phyloP scores from a whole-genome alignment of 2,113 vertebrate species.

The Parus major region DNA sequence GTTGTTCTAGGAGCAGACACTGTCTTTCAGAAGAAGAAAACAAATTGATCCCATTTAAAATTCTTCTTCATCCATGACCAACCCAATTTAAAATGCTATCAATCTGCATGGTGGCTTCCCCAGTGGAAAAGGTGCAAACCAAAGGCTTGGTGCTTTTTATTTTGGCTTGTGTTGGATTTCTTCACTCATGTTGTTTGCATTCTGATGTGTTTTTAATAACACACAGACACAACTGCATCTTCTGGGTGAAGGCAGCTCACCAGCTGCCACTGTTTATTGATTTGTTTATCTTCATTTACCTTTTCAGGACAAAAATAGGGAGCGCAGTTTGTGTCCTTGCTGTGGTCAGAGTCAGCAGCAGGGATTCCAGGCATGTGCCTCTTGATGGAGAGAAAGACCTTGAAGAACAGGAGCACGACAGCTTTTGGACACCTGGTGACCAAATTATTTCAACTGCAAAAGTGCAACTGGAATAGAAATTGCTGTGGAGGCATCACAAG shows the following conservation, averaged over 20 bases:
- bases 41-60: conserved; percentile 18
- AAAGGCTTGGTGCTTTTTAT: background rate
- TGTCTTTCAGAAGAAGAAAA: conserved; percentile 17
- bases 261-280: conserved; percentile 40
- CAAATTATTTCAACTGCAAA: background rate
- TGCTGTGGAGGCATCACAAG: background rate
- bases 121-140: background rate
- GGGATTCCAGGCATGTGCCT: background rate
- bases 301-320: background rate
- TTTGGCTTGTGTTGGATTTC: background rate
- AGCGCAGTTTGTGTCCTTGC: background rate
- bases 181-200: background rate
- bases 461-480: background rate
- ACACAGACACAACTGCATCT: background rate
- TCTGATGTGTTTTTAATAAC: background rate
- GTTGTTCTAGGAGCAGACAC: background rate
- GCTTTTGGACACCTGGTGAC: background rate
- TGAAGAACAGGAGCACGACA: background rate
- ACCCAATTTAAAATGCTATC: background rate
- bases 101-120: background rate
- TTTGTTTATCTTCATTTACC: conserved; percentile 52
- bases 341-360: background rate
- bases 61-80: conserved; percentile 5
- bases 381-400: conserved; percentile 8
- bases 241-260: background rate